Evolutionary conservation across 1,140 invertebrate genomes (phyloP).

Genomic region (Apis cerana): DNA sequence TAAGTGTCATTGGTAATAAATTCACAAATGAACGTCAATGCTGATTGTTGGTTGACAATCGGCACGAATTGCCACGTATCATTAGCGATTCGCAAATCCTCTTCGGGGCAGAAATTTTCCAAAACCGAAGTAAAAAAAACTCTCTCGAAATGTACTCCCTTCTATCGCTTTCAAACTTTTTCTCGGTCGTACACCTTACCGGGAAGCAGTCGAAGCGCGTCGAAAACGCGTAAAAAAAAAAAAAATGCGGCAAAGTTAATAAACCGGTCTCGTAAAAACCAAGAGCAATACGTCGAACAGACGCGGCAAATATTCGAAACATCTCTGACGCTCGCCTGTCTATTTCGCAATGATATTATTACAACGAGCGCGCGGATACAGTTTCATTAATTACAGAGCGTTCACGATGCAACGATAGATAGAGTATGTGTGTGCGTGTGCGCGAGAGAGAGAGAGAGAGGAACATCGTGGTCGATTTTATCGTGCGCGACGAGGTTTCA

Average conservation of each 20-base stretch:
- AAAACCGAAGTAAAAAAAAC: too few relatives aligned
- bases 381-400: constrained; percentile 40
- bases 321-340: neutral
- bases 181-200: neutral
- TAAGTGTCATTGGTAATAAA: neutral
- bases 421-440: neutral
- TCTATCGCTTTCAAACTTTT: too few relatives aligned
- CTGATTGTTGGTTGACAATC: neutral
- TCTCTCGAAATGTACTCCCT: too few relatives aligned
- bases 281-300: neutral
- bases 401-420: too few relatives aligned
- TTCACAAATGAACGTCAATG: neutral
- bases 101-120: too few relatives aligned
- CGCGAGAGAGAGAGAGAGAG: too few relatives aligned
- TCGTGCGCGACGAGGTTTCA: constrained; percentile 38
- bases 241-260: constrained; percentile 11
- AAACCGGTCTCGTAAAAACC: neutral
- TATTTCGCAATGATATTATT: constrained; percentile 33
- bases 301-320: constrained; percentile 12
- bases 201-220: neutral
- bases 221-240: constrained; percentile 17
- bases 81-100: too few relatives aligned
- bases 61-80: too few relatives aligned
- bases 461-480: constrained; percentile 38
- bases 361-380: neutral